Base-by-base conservation (phyloP, 2,888 invertebrate genomes). In the Alviniconcha strummeri region DNA sequence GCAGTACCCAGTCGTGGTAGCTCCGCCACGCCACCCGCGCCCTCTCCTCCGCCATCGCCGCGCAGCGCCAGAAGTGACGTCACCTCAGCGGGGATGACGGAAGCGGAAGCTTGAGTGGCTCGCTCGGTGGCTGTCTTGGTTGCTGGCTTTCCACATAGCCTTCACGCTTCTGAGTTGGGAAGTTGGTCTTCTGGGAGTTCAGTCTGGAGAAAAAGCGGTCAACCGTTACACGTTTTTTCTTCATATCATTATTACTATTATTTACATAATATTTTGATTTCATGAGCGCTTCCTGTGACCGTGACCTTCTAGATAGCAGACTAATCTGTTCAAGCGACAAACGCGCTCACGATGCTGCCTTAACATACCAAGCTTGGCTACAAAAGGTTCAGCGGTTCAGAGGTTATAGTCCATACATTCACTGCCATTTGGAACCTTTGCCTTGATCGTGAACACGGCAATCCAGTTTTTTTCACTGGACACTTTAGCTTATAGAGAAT, bases 1-100 rank as follows among this genome's bases (percentile, higher is more conserved):
- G 84, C 54, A 86, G n/a, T 76, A 84, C 82, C 82, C 82, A 82
- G 77, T 82, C 82, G n/a, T 82, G 82, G 77, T 82, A 77, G 36
- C 77, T 82, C 15, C 82, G 77, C 82, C 82, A 82, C 5, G 82
- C 82, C 82, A 82, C 82, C 15, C 82, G 77, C 67, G 82, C 82
- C 57, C 75, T 13, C 55, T 77, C 69, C 13, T 52, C 77, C 69
- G 56, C 56, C 82, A 82, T 82, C 77, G 19, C 15, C 6, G 15
- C 15, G 55, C 13, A 52, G 75, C 15, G 13, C 55, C 11, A 5
- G 7, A 52, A 13, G 11, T 75, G 75, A 75, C 72, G 72, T 72
- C 72, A 72, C 36, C 7, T 8, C n/a, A 19, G 3, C 7, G n/a
- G 7, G 5, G 19, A 13, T 4, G 69, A 5, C 2, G 19, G 69